A percentile compares a stretch with the other conserved stretches of the same genome.
Conservation (phyloP, 1,140 invertebrate genomes). For the Aphaenogaster floridana region DNA sequence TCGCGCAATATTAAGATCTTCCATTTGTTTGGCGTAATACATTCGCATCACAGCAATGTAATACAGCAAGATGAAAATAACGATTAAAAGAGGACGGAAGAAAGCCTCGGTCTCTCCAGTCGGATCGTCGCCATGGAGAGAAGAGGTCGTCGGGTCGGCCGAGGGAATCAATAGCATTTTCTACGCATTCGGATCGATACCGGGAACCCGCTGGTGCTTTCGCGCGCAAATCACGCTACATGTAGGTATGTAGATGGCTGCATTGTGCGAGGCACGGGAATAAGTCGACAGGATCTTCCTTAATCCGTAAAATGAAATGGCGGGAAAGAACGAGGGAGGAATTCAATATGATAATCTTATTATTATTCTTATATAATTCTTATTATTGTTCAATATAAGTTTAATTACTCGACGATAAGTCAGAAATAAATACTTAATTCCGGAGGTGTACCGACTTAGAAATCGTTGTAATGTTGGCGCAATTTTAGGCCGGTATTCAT, state of each 20-base stretch:
- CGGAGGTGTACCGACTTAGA: background rate
- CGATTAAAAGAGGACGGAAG: background rate
- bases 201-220: conserved; percentile 65
- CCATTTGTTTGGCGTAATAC: background rate
- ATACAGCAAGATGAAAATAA: background rate
- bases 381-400: background rate
- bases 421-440: background rate
- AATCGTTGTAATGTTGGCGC: background rate
- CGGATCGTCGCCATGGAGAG: conserved; percentile 61
- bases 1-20: background rate
- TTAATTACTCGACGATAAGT: background rate
- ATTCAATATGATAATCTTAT: background rate
- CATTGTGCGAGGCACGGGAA: background rate
- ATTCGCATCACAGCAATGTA: background rate
- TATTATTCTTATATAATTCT: too few species aligned
- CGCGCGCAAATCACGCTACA: conserved; percentile 72
- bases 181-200: conserved; percentile 81
- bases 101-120: conserved; percentile 55
- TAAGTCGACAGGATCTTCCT: background rate
- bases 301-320: background rate
- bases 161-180: conserved; percentile 81
- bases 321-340: background rate
- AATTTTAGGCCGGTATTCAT: background rate
- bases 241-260: background rate
- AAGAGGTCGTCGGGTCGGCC: conserved; percentile 73